Conservation (phyloP, 2,888 invertebrate genomes). For the Papilio protenor region DNA sequence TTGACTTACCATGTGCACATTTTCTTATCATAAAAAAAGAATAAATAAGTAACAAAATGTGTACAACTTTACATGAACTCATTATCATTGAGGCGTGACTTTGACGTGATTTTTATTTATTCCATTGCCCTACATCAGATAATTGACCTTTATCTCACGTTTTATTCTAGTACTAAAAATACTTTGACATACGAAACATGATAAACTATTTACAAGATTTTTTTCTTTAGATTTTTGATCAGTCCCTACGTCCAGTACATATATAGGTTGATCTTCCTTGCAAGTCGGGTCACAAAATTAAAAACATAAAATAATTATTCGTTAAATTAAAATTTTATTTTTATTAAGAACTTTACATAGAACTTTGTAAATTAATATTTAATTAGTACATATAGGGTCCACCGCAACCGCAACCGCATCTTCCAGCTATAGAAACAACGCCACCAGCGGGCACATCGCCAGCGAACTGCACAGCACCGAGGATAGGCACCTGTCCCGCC, state of each 20-base stretch:
- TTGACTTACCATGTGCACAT: too few relatives aligned
- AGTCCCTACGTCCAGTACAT: neutral
- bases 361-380: too few relatives aligned
- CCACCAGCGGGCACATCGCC: neutral
- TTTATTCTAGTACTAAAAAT: slow-evolving; percentile 1
- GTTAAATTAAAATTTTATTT: too few relatives aligned
- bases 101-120: neutral
- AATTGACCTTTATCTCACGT: slow-evolving; percentile 17
- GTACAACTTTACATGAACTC: neutral
- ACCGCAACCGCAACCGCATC: neutral
- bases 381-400: neutral
- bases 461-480: neutral
- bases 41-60: neutral
- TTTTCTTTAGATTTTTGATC: neutral
- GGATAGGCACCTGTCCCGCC: neutral
- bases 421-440: neutral
- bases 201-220: neutral
- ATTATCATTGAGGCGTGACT: slow-evolving; percentile 6
- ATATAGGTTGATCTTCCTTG: too few relatives aligned
- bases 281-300: too few relatives aligned
- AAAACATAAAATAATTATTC: too few relatives aligned
- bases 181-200: neutral
- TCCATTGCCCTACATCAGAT: slow-evolving; percentile 17
- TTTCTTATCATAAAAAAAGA: too few relatives aligned
- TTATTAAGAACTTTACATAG: too few relatives aligned